Percentiles rank a stretch among this genome's conserved stretches.
Evolutionary conservation across 2,797 vertebrate genomes (phyloP).

Genomic region (Enteromius trimaculatus): DNA sequence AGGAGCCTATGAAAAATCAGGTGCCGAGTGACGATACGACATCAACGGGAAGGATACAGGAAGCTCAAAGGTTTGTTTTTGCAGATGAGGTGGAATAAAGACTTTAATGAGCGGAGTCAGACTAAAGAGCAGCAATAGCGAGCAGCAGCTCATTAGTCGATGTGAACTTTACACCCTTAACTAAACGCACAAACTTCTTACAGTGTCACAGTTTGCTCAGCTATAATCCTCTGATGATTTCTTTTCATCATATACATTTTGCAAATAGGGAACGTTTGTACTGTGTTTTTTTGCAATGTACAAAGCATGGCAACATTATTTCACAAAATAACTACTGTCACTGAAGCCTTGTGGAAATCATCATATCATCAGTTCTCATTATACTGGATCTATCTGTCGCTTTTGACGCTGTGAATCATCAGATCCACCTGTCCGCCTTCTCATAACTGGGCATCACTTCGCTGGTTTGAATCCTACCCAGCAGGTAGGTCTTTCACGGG

Average conservation of each 20-base stretch:
- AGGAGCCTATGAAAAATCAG: neutral
- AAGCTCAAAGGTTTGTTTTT: conserved; percentile 25
- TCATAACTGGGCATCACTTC: neutral
- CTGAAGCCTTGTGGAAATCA: neutral
- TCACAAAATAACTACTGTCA: neutral
- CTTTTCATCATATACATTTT: neutral
- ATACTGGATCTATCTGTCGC: neutral
- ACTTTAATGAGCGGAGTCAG: conserved; percentile 43
- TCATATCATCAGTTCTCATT: neutral
- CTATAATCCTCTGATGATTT: conserved; percentile 9
- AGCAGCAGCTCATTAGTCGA: conserved; percentile 54
- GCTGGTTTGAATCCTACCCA: neutral
- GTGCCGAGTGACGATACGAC: neutral
- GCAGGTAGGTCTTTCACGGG: neutral
- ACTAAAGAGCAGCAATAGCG: conserved; percentile 34
- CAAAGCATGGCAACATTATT: neutral
- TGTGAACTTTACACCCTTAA: conserved; percentile 8
- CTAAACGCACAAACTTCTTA: conserved; percentile 24
- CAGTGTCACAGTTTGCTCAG: conserved; percentile 17
- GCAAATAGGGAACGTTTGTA: neutral
- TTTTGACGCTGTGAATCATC: neutral
- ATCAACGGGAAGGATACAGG: neutral
- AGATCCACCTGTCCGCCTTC: neutral
- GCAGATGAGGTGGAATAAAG: conserved; percentile 26
- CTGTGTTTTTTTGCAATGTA: neutral